Conservation (phyloP, 2,113 vertebrate species). For the Colaptes auratus region DNA sequence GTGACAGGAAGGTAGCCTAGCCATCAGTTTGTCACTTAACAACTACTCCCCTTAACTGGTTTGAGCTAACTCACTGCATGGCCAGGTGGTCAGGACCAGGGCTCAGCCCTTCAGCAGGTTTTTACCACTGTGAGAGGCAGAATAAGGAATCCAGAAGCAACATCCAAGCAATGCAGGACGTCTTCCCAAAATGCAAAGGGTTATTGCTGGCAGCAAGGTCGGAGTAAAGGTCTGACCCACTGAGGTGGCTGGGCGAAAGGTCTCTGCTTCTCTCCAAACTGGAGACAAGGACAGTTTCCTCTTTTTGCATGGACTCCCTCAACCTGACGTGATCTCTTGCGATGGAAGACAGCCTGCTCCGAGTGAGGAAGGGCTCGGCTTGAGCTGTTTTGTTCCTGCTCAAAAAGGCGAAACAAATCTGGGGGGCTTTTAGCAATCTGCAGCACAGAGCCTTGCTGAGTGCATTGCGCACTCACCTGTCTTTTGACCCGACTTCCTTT, state of each 20-base stretch:
- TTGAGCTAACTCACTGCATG: no score
- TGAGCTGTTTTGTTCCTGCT: not conserved
- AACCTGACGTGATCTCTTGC: not conserved
- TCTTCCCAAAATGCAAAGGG: no score
- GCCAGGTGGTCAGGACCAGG: no score
- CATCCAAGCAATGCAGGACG: no score
- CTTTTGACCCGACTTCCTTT: not conserved
- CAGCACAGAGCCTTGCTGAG: not conserved
- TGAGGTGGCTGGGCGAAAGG: no score
- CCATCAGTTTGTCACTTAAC: not conserved
- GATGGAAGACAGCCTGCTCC: not conserved
- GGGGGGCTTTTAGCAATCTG: not conserved
- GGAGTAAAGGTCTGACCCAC: no score
- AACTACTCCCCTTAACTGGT: not conserved
- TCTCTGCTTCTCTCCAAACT: not conserved
- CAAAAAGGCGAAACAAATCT: not conserved
- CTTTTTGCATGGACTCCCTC: not conserved
- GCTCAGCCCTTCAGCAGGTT: no score
- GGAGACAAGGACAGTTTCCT: not conserved
- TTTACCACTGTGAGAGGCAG: no score
- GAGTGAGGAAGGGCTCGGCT: not conserved
- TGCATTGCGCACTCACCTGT: not conserved
- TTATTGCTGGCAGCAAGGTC: no score
- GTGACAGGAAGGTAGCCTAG: not conserved
- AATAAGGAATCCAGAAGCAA: no score